phyloP scores from a whole-genome alignment of 1,140 invertebrate species.

The Polypedilum pembai region DNA sequence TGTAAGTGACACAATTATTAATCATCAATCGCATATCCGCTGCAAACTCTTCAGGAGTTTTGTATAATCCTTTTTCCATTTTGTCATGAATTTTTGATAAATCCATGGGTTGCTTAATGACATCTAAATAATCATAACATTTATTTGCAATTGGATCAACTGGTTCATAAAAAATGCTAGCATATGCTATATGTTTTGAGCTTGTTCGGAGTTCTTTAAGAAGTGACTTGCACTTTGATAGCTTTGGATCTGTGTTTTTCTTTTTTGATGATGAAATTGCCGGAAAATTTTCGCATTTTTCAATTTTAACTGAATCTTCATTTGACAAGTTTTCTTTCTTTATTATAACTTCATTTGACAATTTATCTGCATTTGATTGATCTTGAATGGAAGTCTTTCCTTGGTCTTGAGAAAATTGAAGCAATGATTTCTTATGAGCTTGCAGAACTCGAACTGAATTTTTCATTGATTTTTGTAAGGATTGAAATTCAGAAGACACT shows the following conservation, averaged over 20 bases:
- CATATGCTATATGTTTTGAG: not conserved
- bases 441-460: too few species aligned
- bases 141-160: conserved; percentile 94
- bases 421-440: too few species aligned
- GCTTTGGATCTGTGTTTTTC: not conserved
- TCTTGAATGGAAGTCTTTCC: too few species aligned
- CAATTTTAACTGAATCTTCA: too few species aligned
- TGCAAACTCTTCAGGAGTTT: not conserved
- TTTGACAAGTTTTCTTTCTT: too few species aligned
- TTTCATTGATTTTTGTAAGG: too few species aligned
- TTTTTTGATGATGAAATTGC: too few species aligned
- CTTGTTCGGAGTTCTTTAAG: not conserved
- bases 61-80: conserved; percentile 64
- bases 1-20: not conserved
- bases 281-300: too few species aligned
- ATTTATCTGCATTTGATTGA: too few species aligned
- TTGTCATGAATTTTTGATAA: conserved; percentile 96
- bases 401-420: too few species aligned
- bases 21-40: not conserved
- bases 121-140: conserved; percentile 97
- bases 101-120: conserved; percentile 95
- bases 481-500: too few species aligned
- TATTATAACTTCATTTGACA: too few species aligned
- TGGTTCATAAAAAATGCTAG: conserved; percentile 51
- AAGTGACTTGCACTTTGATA: not conserved